A percentile compares a stretch with the other conserved stretches of the same genome.
Conservation (phyloP, 2,113 vertebrate genomes). For the Channa argus region DNA sequence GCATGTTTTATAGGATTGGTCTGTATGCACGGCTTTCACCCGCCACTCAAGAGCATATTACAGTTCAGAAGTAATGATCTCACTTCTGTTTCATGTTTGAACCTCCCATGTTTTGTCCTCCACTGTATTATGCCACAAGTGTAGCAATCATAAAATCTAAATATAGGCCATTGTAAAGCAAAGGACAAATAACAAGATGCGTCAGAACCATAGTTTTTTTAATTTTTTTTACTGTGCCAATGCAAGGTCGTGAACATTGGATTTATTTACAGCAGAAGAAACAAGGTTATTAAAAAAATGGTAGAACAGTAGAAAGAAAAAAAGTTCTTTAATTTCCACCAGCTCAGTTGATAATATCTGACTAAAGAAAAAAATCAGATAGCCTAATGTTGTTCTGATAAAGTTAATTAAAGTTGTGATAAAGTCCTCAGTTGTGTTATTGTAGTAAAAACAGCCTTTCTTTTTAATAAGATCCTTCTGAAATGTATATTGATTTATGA, state of each 20-base stretch:
- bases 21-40: constrained; percentile 2
- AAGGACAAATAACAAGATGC: constrained; percentile 23
- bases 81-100: not conserved
- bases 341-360: not conserved
- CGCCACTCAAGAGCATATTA: constrained; percentile 10
- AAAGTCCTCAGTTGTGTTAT: not conserved
- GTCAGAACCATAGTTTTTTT: constrained; percentile 26
- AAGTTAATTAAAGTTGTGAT: not conserved
- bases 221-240: not conserved
- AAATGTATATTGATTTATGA: too few relatives aligned
- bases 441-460: not conserved
- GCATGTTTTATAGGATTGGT: constrained; percentile 27
- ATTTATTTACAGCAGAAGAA: constrained; percentile 56
- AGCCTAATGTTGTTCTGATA: too few relatives aligned
- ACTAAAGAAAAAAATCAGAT: not conserved
- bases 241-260: constrained; percentile 44
- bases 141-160: constrained; percentile 17
- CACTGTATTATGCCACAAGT: not conserved
- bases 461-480: not conserved
- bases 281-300: constrained; percentile 10
- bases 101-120: not conserved
- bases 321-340: not conserved
- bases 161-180: constrained; percentile 9
- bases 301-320: not conserved
- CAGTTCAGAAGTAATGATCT: not conserved